Evolutionary conservation across 2,797 vertebrate genomes (phyloP).

Genomic region (Eulemur coronatus): DNA sequence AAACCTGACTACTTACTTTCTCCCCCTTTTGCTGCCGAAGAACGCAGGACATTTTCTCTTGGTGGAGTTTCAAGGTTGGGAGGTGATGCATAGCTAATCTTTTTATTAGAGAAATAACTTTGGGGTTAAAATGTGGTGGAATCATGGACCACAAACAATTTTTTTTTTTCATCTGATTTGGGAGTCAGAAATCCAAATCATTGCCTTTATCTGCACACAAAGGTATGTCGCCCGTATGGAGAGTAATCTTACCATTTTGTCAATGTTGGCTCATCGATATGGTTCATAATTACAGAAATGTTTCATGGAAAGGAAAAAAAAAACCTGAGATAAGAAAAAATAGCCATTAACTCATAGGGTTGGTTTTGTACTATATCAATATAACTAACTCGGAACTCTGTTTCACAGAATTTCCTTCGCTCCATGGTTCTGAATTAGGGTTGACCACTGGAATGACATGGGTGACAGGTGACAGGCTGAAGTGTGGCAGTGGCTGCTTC

Average conservation of each 20-base stretch:
- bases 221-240: background rate
- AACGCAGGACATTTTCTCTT: constrained; percentile 58
- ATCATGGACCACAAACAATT: background rate
- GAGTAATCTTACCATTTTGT: background rate
- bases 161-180: background rate
- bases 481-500: accelerated
- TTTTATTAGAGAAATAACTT: constrained; percentile 33
- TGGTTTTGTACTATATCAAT: background rate
- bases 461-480: background rate
- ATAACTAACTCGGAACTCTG: background rate
- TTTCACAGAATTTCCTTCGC: background rate
- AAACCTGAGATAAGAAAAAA: background rate
- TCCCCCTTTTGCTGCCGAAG: constrained; percentile 35
- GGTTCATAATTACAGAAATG: background rate
- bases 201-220: background rate
- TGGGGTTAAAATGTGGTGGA: background rate
- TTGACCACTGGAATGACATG: background rate
- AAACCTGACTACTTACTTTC: background rate
- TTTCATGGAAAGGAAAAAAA: background rate
- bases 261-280: background rate
- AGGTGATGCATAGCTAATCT: constrained; percentile 13
- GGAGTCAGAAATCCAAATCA: background rate
- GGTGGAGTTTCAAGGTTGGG: constrained; percentile 53
- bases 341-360: background rate
- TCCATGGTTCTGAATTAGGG: background rate